phyloP scores from a whole-genome alignment of 2,888 invertebrate species.

The Parasteatoda lunata region DNA sequence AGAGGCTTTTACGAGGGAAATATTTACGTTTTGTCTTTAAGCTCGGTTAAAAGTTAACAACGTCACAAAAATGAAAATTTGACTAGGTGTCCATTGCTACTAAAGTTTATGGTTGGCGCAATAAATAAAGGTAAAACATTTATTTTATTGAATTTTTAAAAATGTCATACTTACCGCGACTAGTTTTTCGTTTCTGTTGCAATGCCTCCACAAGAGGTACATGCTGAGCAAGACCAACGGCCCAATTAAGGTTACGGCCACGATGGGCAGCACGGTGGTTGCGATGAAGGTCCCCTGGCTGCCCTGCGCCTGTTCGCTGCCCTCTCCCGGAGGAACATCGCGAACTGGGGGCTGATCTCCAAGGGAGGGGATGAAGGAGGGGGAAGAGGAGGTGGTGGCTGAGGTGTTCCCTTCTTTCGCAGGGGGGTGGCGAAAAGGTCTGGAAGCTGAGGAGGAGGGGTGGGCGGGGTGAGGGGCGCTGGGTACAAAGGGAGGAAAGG shows the following conservation, averaged over 20 bases:
- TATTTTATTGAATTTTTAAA: background rate
- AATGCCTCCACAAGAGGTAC: constrained; percentile 49
- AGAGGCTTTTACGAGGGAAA: too few relatives aligned
- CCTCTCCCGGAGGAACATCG: constrained; percentile 61
- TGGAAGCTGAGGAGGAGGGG: constrained; percentile 60
- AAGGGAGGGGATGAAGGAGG: constrained; percentile 59
- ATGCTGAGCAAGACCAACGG: constrained; percentile 52
- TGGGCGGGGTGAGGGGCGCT: constrained; percentile 64
- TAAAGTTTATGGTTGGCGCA: too few relatives aligned
- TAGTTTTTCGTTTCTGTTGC: constrained; percentile 63
- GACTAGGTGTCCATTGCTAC: too few relatives aligned
- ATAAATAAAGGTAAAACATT: too few relatives aligned
- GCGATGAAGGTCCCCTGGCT: constrained; percentile 26
- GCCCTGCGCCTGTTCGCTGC: constrained; percentile 28
- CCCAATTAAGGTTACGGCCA: constrained; percentile 58
- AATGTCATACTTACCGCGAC: constrained; percentile 54
- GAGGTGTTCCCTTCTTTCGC: constrained; percentile 10
- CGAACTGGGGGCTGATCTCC: constrained; percentile 57
- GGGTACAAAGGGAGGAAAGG: constrained; percentile 61
- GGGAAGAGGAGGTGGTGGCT: constrained; percentile 49
- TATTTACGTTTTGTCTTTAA: too few relatives aligned
- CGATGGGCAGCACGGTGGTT: constrained; percentile 58
- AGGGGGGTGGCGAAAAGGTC: constrained; percentile 54
- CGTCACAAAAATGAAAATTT: too few relatives aligned
- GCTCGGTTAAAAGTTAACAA: too few relatives aligned